phyloP scores from a whole-genome alignment of 2,113 vertebrate genomes.

The Calyptommatus sinebrachiatus region DNA sequence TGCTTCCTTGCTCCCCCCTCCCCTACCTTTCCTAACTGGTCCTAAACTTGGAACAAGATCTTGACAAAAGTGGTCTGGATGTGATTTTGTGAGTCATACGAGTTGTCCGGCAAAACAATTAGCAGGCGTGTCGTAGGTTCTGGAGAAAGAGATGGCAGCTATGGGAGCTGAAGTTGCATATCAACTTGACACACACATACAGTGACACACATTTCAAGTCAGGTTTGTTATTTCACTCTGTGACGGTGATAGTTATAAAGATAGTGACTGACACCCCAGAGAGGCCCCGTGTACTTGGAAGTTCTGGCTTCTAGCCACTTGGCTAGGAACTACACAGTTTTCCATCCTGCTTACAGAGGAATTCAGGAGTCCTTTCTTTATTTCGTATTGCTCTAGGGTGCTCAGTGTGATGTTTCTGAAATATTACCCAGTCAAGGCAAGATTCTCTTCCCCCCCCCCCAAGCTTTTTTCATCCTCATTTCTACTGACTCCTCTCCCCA shows the following conservation, averaged over 20 bases:
- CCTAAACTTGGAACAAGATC: conserved; percentile 27
- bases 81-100: neutral
- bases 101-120: conserved; percentile 29
- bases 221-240: conserved; percentile 28
- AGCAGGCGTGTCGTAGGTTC: conserved; percentile 6
- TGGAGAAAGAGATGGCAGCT: neutral
- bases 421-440: neutral
- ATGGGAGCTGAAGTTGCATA: neutral
- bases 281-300: neutral
- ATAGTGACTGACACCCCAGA: neutral
- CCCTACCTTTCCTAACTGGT: neutral
- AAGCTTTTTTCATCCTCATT: neutral
- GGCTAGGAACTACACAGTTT: neutral
- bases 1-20: neutral
- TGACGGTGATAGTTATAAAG: conserved; percentile 16
- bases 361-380: neutral
- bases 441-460: neutral
- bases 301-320: neutral
- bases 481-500: neutral
- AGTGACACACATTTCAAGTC: conserved; percentile 5
- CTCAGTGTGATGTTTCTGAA: neutral
- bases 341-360: neutral
- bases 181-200: neutral
- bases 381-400: neutral
- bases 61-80: conserved; percentile 22